Conservation (phyloP, 2,797 vertebrate genomes). For the Acanthurus tractus region DNA sequence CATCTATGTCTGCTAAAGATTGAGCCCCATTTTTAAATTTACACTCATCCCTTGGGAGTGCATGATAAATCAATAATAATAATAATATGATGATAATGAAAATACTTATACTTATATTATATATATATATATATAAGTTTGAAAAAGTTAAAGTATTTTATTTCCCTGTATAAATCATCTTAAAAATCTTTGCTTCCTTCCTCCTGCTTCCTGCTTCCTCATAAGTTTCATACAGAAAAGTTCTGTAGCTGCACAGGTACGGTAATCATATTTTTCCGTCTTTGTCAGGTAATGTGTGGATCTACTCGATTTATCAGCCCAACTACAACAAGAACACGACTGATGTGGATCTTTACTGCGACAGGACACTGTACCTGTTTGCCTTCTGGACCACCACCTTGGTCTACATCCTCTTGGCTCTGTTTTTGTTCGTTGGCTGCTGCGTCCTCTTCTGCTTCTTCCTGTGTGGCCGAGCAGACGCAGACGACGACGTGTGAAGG, state of each 20-base stretch:
- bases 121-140: no score
- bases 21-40: no score
- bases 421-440: not conserved
- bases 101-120: no score
- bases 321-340: conserved; percentile 53
- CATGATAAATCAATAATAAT: no score
- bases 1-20: not conserved
- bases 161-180: no score
- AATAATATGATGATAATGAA: no score
- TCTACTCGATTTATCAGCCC: conserved; percentile 81
- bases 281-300: conserved; percentile 78
- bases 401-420: conserved; percentile 56
- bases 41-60: no score
- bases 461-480: conserved; percentile 42
- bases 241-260: not conserved
- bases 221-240: not conserved
- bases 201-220: no score
- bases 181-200: no score
- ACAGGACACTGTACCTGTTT: conserved; percentile 76
- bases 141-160: no score
- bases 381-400: conserved; percentile 81
- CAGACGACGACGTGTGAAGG: conserved; percentile 41
- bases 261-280: not conserved
- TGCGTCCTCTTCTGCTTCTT: conserved; percentile 18
- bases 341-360: conserved; percentile 55